Evolutionary conservation across 2,888 invertebrate genomes (phyloP).

Genomic region (Spodoptera exigua): DNA sequence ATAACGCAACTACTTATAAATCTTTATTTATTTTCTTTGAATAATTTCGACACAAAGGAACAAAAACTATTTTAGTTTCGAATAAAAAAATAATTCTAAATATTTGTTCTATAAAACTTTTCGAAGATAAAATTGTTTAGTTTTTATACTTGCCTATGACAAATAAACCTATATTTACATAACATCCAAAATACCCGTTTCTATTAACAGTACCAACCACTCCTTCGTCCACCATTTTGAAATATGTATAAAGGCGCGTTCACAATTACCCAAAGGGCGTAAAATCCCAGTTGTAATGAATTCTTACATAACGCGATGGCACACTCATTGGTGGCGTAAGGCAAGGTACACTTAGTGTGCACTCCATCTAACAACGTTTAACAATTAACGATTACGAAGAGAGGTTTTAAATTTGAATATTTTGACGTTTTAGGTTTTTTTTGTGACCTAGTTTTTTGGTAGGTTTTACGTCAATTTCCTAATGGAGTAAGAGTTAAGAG

Average conservation of each 20-base stretch:
- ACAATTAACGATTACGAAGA: constrained; percentile 61
- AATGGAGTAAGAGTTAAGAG: no score
- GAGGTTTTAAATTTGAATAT: constrained; percentile 30
- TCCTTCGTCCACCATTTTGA: constrained; percentile 25
- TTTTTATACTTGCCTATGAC: no score
- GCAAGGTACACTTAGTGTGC: constrained; percentile 36
- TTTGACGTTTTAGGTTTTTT: constrained; percentile 22
- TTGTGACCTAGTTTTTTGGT: constrained; percentile 3
- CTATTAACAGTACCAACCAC: constrained; percentile 14
- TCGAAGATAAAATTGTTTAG: no score
- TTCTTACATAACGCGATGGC: constrained; percentile 59
- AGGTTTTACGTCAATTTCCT: no score
- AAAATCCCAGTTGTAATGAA: constrained; percentile 61
- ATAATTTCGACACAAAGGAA: no score
- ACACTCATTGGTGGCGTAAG: constrained; percentile 61
- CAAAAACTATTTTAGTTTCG: no score
- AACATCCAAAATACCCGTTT: constrained; percentile 16
- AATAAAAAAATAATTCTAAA: no score
- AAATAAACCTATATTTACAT: constrained; percentile 1
- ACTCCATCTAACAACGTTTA: constrained; percentile 65
- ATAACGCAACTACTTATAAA: no score
- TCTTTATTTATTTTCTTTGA: no score
- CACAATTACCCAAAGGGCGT: constrained; percentile 58
- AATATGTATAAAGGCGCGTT: constrained; percentile 35
- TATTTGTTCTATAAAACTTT: no score